Conservation (phyloP, 1,140 invertebrate species). For the Leptopilina clavipes region DNA sequence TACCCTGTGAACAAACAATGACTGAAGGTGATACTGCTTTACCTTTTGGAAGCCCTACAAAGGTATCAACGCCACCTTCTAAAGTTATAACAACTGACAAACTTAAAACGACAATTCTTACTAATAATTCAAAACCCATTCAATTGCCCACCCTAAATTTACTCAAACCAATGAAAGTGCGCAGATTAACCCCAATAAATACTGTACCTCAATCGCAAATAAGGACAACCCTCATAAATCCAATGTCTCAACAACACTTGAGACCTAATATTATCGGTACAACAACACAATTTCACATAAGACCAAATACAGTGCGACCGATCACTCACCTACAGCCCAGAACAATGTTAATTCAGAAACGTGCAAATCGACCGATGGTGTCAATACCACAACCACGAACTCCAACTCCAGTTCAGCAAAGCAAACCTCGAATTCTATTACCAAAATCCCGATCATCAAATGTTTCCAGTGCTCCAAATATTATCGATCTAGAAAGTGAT, state of each 20-base stretch:
- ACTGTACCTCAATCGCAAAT: neutral
- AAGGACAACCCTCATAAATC: no score
- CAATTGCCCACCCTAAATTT: constrained; percentile 57
- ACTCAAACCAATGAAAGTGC: constrained; percentile 46
- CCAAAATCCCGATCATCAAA: constrained; percentile 38
- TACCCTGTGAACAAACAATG: constrained; percentile 65
- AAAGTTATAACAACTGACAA: neutral
- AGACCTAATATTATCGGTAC: no score
- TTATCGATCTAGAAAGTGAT: constrained; percentile 71
- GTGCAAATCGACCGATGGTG: constrained; percentile 62
- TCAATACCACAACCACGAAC: constrained; percentile 54
- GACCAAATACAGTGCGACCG: no score
- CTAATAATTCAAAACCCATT: constrained; percentile 47
- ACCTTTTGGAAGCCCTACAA: constrained; percentile 38
- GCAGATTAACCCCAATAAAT: neutral
- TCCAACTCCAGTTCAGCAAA: constrained; percentile 37
- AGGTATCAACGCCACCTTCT: neutral
- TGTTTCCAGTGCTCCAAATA: constrained; percentile 47
- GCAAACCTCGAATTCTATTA: constrained; percentile 46
- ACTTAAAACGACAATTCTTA: constrained; percentile 4
- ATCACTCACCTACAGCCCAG: constrained; percentile 8
- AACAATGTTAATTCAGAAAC: constrained; percentile 7
- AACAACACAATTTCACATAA: no score
- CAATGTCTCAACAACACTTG: no score
- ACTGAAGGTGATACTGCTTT: constrained; percentile 59